phyloP scores from a whole-genome alignment of 2,888 invertebrate genomes.

The Chalcosyrphus nemorum region DNA sequence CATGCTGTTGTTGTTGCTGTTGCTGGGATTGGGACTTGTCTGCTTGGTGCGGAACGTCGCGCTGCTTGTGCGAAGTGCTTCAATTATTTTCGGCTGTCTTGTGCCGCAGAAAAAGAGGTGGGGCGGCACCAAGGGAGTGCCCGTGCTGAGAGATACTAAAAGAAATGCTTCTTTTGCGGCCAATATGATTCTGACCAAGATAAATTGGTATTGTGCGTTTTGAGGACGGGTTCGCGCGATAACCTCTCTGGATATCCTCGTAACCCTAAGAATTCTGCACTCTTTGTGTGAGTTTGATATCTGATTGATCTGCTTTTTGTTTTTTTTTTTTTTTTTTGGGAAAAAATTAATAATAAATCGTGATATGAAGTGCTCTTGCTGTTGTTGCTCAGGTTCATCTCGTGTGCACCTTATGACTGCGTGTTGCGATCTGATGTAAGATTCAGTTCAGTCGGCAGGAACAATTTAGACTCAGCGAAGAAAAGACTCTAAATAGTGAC shows the following conservation, averaged over 20 bases:
- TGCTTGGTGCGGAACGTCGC: conserved; percentile 57
- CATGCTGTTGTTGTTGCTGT: conserved; percentile 23
- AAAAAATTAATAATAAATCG: conserved; percentile 71
- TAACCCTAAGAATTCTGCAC: conserved; percentile 52
- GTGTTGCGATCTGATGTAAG: conserved; percentile 20
- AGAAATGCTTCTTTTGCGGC: conserved; percentile 65
- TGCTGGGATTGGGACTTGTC: not conserved
- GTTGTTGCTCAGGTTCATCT: not conserved
- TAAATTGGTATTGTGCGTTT: conserved; percentile 73
- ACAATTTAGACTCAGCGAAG: not conserved
- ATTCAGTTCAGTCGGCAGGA: not conserved
- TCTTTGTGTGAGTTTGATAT: conserved; percentile 49
- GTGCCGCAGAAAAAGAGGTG: conserved; percentile 47
- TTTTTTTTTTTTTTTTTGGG: conserved; percentile 53
- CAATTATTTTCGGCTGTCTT: conserved; percentile 72
- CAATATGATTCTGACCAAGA: conserved; percentile 70
- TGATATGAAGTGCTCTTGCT: conserved; percentile 48
- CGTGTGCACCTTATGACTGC: conserved; percentile 38
- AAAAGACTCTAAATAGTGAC: conserved; percentile 51
- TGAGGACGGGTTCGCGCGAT: conserved; percentile 69
- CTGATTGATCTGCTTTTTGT: conserved; percentile 69
- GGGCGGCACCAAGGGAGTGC: conserved; percentile 67
- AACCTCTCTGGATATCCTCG: conserved; percentile 70
- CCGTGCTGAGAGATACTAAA: conserved; percentile 59
- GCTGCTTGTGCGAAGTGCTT: conserved; percentile 71